Base-by-base conservation (phyloP, 2,113 vertebrate species). In the Oryzias curvinotus region DNA sequence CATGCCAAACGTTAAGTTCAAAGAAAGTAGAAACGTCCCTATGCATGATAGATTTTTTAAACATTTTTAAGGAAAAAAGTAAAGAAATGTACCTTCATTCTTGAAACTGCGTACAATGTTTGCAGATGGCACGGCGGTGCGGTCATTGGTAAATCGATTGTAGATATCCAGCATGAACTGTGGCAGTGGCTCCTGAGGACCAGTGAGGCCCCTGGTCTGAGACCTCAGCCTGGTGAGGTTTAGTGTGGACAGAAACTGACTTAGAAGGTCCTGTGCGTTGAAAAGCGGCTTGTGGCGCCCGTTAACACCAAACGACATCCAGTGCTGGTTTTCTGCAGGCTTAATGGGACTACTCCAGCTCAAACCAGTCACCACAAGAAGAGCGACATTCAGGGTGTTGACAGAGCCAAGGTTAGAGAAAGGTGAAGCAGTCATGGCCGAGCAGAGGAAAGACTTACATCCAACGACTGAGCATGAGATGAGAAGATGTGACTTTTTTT, bases 131-230 rank as follows among this genome's bases (percentile, higher is more conserved):
- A 93, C 91, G 12, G 93, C 91, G 4, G 93, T 91, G 57, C 80
- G 92, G 71, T 98, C 95, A 0, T 89, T 92, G 49, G 94, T 91
- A 54, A 97, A 99, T 56, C 88, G 94, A 73, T 96, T 92, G 86
- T 97, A 99, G 50, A 99, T 93, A 77, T 99, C 96, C 75, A 98
- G 60, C 97, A 99, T 99, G 89, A 96, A 98, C 75, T 99, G 95
- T 10, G 96, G 94, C 0, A 54, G 62, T 15, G 96, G 91, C 55
- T 98, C 94, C 57, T 91, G 89, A 30, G 82, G 93, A 72, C 83
- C 80, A 6, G 63, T 51, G 0, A 84, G 80, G 51, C 93, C 85
- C 12, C 89, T 88, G 30, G 70, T 58, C 1, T 92, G 91, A 60
- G 75, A 57, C 79, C 85, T 88, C 55, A 92, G 92, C 68, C 93